Evolutionary conservation across 2,888 invertebrate genomes (phyloP), one percentile per base, ranked within the genome.

Genomic region (Drosophila borborema): DNA sequence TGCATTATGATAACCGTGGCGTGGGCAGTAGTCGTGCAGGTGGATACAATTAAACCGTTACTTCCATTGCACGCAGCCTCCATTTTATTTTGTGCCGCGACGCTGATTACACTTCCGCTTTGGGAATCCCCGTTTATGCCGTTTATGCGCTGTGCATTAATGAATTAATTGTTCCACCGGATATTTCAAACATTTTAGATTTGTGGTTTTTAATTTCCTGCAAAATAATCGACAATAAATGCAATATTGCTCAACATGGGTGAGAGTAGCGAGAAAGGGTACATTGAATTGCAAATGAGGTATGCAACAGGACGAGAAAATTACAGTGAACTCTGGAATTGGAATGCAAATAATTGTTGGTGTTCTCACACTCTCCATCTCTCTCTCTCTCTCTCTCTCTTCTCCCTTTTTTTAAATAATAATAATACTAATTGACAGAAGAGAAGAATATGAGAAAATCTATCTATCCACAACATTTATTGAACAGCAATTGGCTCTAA

Each of bases 151-250:
- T 56, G 36, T 64, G 77, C 69, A 82, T 89, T 88, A 88, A 88
- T 89, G 85, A 84, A 90, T 89, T 89, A 89, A 89, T 89, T 90
- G 86, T 86, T 81, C 69, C 74, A 84, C 84, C 90, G 89, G 89
- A 89, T 89, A 87, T 90, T 89, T 87, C 86, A 86, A 88, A 83
- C 83, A 89, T 89, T 89, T 89, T 89, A 90, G 83, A 89, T 89
- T 89, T 89, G 89, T 86, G 89, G 89, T 80, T 86, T 87, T 89
- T 82, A 90, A 90, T 89, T 88, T 89, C 88, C 90, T 87, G 87
- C 72, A 78, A 72, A 68, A 88, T 85, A 82, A 89, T 82, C 83
- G 68, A 56, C 65, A 75, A 40, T 53, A 40, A 56, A 68, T 78
- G 59, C 23, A 40, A 55, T 10, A 5, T 54, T 20, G 38, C 12